Base-by-base conservation (phyloP, 1,140 invertebrate species). In the Saccostrea echinata region DNA sequence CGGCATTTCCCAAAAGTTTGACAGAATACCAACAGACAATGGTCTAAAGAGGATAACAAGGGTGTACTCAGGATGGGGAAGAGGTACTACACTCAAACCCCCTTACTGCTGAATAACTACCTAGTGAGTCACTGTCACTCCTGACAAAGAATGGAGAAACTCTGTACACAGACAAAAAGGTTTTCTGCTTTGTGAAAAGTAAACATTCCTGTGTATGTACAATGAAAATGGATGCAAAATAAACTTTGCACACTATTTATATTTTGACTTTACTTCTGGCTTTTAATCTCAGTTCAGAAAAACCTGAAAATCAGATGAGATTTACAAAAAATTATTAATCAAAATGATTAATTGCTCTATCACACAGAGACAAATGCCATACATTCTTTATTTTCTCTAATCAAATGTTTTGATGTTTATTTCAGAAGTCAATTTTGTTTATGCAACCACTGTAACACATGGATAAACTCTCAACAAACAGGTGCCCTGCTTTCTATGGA, bases 1-100 rank as follows among this genome's bases (percentile, higher is more conserved):
- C 68, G 9, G 24, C 68, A 76, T 76, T 76, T 76, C 68, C 68
- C 24, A 27, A 33, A 76, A 76, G 68, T 76, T 30, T 30, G 13
- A 76, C 68, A 76, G 27, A 76, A 76, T 76, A 35, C 30, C 68
- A 76, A 76, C 68, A 76, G 68, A 76, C 68, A 76, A 76, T 76
- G 68, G 27, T 24, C 3, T 76, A 76, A 76, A 33, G 68, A 76
- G 68, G 27, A 27, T 16, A 0, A 76, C 30, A 76, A 76, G 68
- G 68, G 12, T 76, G 68, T 76, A 76, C 68, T 76, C 16, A 33
- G 24, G 9, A 13, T 18, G 27, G 2, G 68, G 68, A 76, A 33
- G 27, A 18, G 24, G 30, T 76, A 76, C 27, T n/a, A 64, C 30
- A 33, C 27, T 76, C 27, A 16, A 68, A 16, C 24, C 68, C 68